These are phyloP conservation scores for Zhengitettix transpicula DNA, from an alignment of 2,888 invertebrate species.

Conservation along the genomic window DNA sequence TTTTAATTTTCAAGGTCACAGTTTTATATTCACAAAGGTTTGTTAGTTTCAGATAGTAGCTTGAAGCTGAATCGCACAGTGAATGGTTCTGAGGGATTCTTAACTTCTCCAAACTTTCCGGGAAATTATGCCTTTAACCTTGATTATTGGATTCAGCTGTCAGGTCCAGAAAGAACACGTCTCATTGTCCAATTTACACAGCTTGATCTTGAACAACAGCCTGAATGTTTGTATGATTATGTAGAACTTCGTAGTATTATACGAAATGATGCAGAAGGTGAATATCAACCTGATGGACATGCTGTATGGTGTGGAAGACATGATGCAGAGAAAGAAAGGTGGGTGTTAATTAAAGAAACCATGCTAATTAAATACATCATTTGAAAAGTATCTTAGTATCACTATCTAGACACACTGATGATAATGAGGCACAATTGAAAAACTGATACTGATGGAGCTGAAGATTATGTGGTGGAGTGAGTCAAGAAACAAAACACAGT, in stretches of 20 bases:
- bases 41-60: no score
- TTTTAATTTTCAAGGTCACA: no score
- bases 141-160: constrained; percentile 49
- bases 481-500: no score
- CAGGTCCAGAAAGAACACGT: constrained; percentile 46
- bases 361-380: no score
- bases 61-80: constrained; percentile 41
- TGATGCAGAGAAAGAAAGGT: constrained; percentile 32
- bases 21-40: no score
- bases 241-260: constrained; percentile 37
- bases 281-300: neutral
- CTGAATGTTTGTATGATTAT: constrained; percentile 64
- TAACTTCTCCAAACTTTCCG: constrained; percentile 55
- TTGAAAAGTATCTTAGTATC: no score
- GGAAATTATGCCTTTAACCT: constrained; percentile 52
- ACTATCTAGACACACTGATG: no score
- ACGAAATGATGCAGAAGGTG: constrained; percentile 1
- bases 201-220: constrained; percentile 57
- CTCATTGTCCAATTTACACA: constrained; percentile 50
- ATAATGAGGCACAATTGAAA: no score
- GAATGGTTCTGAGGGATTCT: constrained; percentile 42
- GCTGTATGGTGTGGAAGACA: constrained; percentile 36
- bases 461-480: no score
- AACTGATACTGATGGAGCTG: no score
- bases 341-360: neutral